Percentiles rank a stretch among this genome's conserved stretches.
phyloP scores from a whole-genome alignment of 2,888 invertebrate species.

The Caenorhabditis sinica region DNA sequence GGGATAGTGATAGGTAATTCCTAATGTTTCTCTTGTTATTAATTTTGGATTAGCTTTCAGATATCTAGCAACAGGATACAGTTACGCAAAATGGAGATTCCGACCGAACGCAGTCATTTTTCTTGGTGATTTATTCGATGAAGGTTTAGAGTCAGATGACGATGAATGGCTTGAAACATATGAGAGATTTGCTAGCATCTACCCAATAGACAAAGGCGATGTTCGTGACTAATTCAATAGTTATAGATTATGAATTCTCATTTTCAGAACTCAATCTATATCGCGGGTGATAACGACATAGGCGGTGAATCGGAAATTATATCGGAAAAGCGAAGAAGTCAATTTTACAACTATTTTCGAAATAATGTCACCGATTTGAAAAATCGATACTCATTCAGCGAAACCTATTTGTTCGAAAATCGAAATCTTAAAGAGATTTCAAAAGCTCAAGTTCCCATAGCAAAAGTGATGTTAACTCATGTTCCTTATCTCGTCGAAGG shows the following conservation, averaged over 20 bases:
- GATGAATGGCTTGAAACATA: conserved; percentile 89
- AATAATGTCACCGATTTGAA: conserved; percentile 52
- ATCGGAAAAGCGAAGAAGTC: conserved; percentile 87
- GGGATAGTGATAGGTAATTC: conserved; percentile 92
- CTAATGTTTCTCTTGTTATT: background rate
- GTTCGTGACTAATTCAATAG: background rate
- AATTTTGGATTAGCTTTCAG: conserved; percentile 31
- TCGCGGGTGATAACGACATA: conserved; percentile 98
- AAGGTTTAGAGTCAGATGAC: conserved; percentile 87
- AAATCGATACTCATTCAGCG: conserved; percentile 36
- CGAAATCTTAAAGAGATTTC: conserved; percentile 32
- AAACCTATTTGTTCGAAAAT: conserved; percentile 47
- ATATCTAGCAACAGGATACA: conserved; percentile 90
- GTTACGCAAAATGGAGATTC: conserved; percentile 88
- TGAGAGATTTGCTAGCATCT: conserved; percentile 88
- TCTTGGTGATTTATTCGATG: conserved; percentile 95
- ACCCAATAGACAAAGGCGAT: conserved; percentile 81
- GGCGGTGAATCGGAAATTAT: conserved; percentile 90
- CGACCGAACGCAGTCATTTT: conserved; percentile 92
- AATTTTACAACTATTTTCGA: conserved; percentile 53
- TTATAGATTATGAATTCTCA: background rate
- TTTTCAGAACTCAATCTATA: conserved; percentile 87
- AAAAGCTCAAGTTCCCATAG: conserved; percentile 32
- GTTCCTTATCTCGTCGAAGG: conserved; percentile 51
- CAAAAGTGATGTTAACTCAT: conserved; percentile 60